These are phyloP conservation scores for Palythoa heliodiscus DNA, from an alignment of 92 coral and sea anemone genomes.

Conservation along the genomic window DNA sequence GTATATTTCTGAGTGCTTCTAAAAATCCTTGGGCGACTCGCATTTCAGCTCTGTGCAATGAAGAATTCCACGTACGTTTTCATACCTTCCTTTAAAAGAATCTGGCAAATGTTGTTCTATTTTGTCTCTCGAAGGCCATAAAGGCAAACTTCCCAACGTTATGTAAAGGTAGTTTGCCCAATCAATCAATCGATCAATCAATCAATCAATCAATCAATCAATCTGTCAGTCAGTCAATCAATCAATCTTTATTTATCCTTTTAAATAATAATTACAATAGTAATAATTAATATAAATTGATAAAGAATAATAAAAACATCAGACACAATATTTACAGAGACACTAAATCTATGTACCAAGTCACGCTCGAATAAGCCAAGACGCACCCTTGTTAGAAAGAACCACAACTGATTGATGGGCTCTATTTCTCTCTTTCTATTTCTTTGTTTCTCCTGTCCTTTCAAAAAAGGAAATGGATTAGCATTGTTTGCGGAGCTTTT, in stretches of 20 bases:
- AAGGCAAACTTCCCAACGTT: neutral
- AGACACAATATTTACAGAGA: neutral
- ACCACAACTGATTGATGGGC: too few species aligned
- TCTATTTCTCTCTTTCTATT: too few species aligned
- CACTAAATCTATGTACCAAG: neutral
- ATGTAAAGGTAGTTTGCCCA: neutral
- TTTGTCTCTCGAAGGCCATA: neutral
- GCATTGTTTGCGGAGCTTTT: neutral
- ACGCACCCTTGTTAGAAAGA: too few species aligned
- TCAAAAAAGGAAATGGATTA: slow-evolving; percentile 31
- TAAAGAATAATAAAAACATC: neutral
- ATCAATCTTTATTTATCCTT: too few species aligned
- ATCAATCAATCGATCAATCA: too few species aligned
- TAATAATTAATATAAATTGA: too few species aligned
- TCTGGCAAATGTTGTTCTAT: neutral
- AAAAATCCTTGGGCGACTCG: slow-evolving; percentile 45
- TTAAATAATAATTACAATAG: too few species aligned
- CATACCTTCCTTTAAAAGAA: neutral
- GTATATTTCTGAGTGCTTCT: slow-evolving; percentile 53
- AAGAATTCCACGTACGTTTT: slow-evolving; percentile 28
- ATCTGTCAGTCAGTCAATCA: too few species aligned
- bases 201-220: too few species aligned
- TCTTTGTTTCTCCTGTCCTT: slow-evolving; percentile 35
- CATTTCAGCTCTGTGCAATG: slow-evolving; percentile 59
- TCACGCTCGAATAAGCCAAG: neutral